Evolutionary conservation across 2,113 vertebrate genomes (phyloP), one percentile per base, ranked within the genome.

Genomic region (Rousettus leschenaultii): DNA sequence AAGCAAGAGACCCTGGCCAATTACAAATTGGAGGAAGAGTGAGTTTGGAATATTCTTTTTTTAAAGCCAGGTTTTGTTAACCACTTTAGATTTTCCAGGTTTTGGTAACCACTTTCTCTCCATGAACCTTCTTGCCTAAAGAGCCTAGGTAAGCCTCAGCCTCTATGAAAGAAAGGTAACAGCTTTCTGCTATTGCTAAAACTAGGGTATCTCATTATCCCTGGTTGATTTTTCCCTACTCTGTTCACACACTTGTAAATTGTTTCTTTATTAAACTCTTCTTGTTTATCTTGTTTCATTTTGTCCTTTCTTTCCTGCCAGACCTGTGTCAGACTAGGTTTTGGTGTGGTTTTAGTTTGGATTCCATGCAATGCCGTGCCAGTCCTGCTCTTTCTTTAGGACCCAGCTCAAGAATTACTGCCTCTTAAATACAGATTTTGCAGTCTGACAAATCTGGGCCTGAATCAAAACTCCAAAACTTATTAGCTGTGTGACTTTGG

Each of bases 201-300:
- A 16, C 28, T 82, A 30, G 24, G 21, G 9, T 16, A 75, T 35
- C 71, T 65, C n/a, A 26, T 96, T 87, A 48, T 77, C 2, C 7
- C 61, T 59, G 28, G 8, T 35, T 89, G 38, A 6, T 73, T 89
- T 92, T 66, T 28, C 28, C n/a, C 43, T 35, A 8, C 38, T 77
- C n/a, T 93, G 43, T 75, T 74, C 6, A 30, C 19, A 78, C 2
- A 7, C 21, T 92, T 92, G 5, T 83, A 71, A 93, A 65, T 57
- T 51, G 3, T 73, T 26, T 6, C 15, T 87, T 77, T 85, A 30
- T 92, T 73, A 89, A 53, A 48, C 28, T 82, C 13, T 55, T 6
- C n/a, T 86, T n/a, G 5, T 71, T 86, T 93, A 82, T 90, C 65
- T 96, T 93, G 19, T 77, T 89, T 79, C 15, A 86, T 38, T 68